Evolutionary conservation across 2,113 vertebrate genomes (phyloP).

Genomic region (Theropithecus gelada): DNA sequence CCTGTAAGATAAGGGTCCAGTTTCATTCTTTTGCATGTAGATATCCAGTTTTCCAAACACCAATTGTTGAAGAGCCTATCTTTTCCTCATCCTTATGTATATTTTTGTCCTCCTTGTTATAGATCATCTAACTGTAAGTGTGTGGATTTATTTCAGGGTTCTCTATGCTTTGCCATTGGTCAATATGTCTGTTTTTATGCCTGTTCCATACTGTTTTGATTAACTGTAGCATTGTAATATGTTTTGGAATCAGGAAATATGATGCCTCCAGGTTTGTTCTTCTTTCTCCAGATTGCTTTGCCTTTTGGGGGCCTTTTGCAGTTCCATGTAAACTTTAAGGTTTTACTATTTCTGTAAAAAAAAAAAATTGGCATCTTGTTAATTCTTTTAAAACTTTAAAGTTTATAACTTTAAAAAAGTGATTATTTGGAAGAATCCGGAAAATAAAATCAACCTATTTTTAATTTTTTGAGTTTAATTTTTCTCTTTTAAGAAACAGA

Average conservation of each 20-base stretch:
- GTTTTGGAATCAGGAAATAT: background rate
- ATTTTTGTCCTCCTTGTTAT: background rate
- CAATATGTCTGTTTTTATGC: background rate
- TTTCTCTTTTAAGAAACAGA: background rate
- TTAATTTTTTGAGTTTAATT: background rate
- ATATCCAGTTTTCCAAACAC: background rate
- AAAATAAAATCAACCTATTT: background rate
- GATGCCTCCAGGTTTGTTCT: background rate
- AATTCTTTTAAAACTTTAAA: background rate
- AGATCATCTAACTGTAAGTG: too few species aligned
- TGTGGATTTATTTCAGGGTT: background rate
- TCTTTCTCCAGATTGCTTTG: background rate
- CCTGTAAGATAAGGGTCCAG: background rate
- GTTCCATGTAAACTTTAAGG: background rate
- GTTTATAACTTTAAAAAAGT: background rate
- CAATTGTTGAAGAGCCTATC: background rate
- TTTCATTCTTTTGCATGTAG: background rate
- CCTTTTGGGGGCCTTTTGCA: background rate
- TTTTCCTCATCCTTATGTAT: background rate
- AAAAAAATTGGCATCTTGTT: background rate
- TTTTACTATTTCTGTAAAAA: background rate
- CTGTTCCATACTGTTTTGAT: background rate
- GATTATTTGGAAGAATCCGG: background rate
- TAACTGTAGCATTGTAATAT: background rate
- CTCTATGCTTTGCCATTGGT: background rate